Conservation (phyloP, 2,888 invertebrate genomes). For the Tiphia femorata region DNA sequence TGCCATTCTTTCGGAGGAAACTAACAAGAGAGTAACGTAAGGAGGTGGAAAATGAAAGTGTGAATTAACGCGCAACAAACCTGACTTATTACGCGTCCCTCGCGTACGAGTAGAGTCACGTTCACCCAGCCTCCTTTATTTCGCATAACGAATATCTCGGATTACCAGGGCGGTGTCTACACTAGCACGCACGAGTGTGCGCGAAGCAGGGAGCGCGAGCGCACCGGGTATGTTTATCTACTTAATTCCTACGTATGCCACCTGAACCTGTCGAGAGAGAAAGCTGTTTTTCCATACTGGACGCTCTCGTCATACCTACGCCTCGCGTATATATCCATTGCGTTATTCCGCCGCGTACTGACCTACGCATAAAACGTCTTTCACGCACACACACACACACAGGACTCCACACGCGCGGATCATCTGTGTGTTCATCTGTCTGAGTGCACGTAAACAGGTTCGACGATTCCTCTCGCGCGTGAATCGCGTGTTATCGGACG, state of each 20-base stretch:
- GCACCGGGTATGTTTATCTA: slow-evolving; percentile 63
- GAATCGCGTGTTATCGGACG: too few relatives aligned
- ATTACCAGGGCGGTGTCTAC: slow-evolving; percentile 23
- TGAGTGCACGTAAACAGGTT: too few relatives aligned
- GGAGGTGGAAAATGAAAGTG: slow-evolving; percentile 25
- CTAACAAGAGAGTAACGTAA: too few relatives aligned
- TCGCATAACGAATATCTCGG: slow-evolving; percentile 50
- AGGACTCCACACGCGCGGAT: background rate
- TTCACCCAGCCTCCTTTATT: slow-evolving; percentile 49
- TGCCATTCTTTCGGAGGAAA: too few relatives aligned
- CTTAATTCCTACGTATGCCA: slow-evolving; percentile 62
- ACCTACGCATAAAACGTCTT: slow-evolving; percentile 42
- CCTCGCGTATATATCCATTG: slow-evolving; percentile 47
- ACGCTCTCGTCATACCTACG: slow-evolving; percentile 58
- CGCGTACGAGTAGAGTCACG: slow-evolving; percentile 36
- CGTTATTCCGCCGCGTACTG: slow-evolving; percentile 42
- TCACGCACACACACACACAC: background rate
- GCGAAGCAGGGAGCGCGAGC: slow-evolving; percentile 34
- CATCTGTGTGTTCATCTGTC: too few relatives aligned
- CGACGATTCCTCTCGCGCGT: too few relatives aligned
- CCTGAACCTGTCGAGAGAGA: slow-evolving; percentile 64
- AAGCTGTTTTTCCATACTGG: slow-evolving; percentile 65
- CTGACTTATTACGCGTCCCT: slow-evolving; percentile 21
- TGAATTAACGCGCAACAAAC: slow-evolving; percentile 25
- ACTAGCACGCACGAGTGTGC: background rate